Conservation (phyloP, 2,888 invertebrate genomes). For the Argyresthia goedartella region DNA sequence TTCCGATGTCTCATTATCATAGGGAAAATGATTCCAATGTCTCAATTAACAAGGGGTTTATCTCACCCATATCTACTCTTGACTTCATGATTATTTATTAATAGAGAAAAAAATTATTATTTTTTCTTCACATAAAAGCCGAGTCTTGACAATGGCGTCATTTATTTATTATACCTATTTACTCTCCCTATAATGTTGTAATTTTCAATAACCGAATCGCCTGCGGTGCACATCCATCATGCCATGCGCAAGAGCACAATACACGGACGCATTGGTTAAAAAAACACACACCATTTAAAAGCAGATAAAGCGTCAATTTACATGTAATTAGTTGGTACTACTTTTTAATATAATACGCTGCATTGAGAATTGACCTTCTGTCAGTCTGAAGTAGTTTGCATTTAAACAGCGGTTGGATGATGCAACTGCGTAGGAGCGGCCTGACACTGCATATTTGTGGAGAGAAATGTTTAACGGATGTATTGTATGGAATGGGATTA, state of each 20-base stretch:
- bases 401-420: conserved; percentile 16
- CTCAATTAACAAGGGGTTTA: too few relatives aligned
- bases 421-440: conserved; percentile 8
- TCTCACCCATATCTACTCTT: too few relatives aligned
- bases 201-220: not conserved
- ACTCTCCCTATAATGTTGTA: not conserved
- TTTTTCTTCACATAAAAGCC: too few relatives aligned
- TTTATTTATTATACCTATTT: too few relatives aligned
- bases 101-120: too few relatives aligned
- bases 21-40: too few relatives aligned
- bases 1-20: too few relatives aligned
- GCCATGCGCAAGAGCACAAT: not conserved
- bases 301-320: conserved; percentile 8
- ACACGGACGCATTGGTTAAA: not conserved
- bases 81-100: too few relatives aligned
- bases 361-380: conserved; percentile 17
- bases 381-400: conserved; percentile 17
- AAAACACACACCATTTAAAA: conserved; percentile 4
- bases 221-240: not conserved
- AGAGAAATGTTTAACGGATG: not conserved
- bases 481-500: too few relatives aligned
- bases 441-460: not conserved
- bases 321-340: conserved; percentile 10
- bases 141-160: too few relatives aligned
- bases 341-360: conserved; percentile 9